These are phyloP conservation scores for Coracopsis vasa DNA, from an alignment of 2,113 vertebrate genomes.

Conservation along the genomic window DNA sequence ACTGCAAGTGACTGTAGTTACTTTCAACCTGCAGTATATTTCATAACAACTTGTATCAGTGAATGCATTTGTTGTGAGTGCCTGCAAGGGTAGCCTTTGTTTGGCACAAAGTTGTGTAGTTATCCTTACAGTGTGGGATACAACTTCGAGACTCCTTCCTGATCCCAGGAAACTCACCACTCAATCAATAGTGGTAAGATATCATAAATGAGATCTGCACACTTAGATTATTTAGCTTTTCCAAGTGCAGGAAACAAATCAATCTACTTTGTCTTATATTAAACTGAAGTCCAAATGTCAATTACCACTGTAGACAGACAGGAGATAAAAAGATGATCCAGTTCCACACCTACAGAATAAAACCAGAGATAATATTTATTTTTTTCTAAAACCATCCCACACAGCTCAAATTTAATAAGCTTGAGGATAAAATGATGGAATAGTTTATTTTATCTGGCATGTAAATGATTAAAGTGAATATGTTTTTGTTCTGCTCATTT, in stretches of 20 bases:
- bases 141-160: background rate
- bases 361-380: background rate
- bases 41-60: background rate
- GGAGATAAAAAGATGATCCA: background rate
- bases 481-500: background rate
- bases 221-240: background rate
- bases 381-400: background rate
- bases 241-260: background rate
- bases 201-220: background rate
- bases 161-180: background rate
- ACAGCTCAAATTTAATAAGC: background rate
- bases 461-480: background rate
- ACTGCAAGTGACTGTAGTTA: background rate
- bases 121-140: rapidly evolving
- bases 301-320: background rate
- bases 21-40: background rate
- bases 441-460: constrained; percentile 36
- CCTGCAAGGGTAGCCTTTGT: background rate
- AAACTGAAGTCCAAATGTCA: background rate
- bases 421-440: background rate
- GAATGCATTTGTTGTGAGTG: background rate
- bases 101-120: background rate
- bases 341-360: background rate
- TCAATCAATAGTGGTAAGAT: background rate
- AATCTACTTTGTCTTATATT: background rate